Percentiles rank a stretch among this genome's conserved stretches.
phyloP scores from a whole-genome alignment of 1,140 invertebrate genomes.

The Papilio dardanus region DNA sequence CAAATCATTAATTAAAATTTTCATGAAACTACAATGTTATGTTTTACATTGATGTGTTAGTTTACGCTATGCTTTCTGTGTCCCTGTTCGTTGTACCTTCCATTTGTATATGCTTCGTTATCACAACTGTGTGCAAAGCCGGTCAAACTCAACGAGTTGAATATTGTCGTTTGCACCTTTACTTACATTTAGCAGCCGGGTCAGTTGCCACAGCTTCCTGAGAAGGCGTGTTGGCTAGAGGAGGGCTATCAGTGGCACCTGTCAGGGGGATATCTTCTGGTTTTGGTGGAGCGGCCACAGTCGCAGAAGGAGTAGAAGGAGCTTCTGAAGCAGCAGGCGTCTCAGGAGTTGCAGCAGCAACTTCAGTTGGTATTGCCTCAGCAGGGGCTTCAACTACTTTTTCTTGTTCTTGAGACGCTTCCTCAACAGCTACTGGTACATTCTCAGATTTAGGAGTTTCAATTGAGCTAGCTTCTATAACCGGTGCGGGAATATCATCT shows the following conservation, averaged over 20 bases:
- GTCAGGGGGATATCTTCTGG: constrained; percentile 56
- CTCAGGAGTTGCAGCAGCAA: constrained; percentile 36
- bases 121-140: constrained; percentile 75
- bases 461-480: constrained; percentile 36
- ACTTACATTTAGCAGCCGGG: constrained; percentile 77
- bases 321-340: constrained; percentile 50
- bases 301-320: constrained; percentile 38
- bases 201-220: constrained; percentile 64
- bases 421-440: constrained; percentile 46
- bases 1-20: background rate
- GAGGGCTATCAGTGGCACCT: constrained; percentile 65
- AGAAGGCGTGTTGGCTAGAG: constrained; percentile 70
- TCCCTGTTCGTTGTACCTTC: background rate
- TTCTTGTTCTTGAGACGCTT: constrained; percentile 1
- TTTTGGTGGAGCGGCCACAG: constrained; percentile 39
- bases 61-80: background rate
- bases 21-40: background rate
- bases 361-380: constrained; percentile 44
- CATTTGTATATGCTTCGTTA: constrained; percentile 11
- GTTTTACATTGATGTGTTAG: background rate
- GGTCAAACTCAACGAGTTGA: constrained; percentile 54
- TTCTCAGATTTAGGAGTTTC: constrained; percentile 44
- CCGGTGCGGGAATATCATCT: constrained; percentile 42
- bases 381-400: constrained; percentile 42
- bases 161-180: constrained; percentile 42